Evolutionary conservation across 1,140 invertebrate species (phyloP).

Genomic region (Ceratitis capitata): DNA sequence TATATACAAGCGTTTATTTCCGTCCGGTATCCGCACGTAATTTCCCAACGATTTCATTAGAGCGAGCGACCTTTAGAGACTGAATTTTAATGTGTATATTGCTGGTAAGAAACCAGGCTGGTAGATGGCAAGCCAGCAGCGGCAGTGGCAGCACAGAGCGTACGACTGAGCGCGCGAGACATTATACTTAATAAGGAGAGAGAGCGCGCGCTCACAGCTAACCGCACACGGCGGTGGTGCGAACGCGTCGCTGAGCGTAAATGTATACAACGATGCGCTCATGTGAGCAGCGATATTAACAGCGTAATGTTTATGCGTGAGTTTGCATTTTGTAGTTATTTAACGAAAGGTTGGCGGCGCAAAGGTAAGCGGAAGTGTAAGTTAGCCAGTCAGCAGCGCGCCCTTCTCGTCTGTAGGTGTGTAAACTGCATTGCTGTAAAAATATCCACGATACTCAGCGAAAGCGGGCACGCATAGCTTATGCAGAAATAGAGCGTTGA

Average conservation of each 20-base stretch:
- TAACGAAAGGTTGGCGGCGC: background rate
- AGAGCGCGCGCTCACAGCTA: background rate
- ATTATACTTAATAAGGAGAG: background rate
- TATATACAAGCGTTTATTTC: slow-evolving; percentile 25
- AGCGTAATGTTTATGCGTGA: background rate
- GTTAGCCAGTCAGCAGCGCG: background rate
- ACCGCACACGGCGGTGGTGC: background rate
- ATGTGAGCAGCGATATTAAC: background rate
- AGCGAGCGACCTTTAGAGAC: slow-evolving; percentile 46
- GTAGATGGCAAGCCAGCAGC: background rate
- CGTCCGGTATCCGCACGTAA: slow-evolving; percentile 19
- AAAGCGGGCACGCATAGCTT: background rate
- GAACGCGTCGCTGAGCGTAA: background rate
- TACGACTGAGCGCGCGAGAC: background rate
- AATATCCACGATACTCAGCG: background rate
- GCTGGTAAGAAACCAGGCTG: background rate
- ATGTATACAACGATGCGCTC: background rate
- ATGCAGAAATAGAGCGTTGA: background rate
- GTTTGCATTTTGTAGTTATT: background rate
- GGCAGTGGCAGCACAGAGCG: background rate
- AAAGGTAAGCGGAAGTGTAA: background rate
- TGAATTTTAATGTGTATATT: slow-evolving; percentile 45
- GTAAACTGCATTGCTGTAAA: background rate
- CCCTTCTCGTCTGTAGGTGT: background rate
- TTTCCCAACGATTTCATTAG: slow-evolving; percentile 40